Evolutionary conservation across 2,888 invertebrate genomes (phyloP), one percentile per base, ranked within the genome.

Genomic region (Hyalella azteca): DNA sequence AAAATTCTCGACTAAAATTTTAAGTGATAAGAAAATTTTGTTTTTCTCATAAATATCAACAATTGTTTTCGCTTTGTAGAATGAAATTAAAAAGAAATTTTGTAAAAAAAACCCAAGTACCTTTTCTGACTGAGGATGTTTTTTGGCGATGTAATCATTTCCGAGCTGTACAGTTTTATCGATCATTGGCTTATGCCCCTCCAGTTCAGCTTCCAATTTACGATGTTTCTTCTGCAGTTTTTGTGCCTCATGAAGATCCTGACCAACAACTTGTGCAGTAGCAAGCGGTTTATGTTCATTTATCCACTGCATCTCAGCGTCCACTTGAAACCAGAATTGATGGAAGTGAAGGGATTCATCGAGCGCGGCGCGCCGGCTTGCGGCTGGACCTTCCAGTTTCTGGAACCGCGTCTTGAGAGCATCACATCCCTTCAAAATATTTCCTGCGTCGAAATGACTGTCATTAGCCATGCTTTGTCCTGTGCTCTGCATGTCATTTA

Each of bases 291-390:
- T 88, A 82, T 96, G 95, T 88, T 98, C 98, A 50, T 93, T 92
- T 85, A 98, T 94, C 98, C 98, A 99, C 87, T 95, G 96, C 86
- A 96, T 90, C 88, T 99, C 98, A 0, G 94, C 93, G 75, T 95
- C 94, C 73, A 97, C 91, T 87, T 97, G 97, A 86, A 97, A 96
- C 2, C 93, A 93, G 88, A 97, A 97, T 88, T 97, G 96, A 89
- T 98, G 96, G 87, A 94, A 93, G 81, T 93, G 91, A 15, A 95
- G 89, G 19, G 95, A 93, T 87, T 95, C 95, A 86, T 96, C 94
- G 36, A 99, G 89, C 40, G 93, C 93, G 78, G 91, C 92, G 11
- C 94, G 90, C 50, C 97, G 90, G 83, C 89, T 89, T 3, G 90
- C 90, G 0, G 94, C 92, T 0, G 95, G 94, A 5, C 81, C 83